Conservation (phyloP, 2,888 invertebrate genomes). For the Clostera curtula region DNA sequence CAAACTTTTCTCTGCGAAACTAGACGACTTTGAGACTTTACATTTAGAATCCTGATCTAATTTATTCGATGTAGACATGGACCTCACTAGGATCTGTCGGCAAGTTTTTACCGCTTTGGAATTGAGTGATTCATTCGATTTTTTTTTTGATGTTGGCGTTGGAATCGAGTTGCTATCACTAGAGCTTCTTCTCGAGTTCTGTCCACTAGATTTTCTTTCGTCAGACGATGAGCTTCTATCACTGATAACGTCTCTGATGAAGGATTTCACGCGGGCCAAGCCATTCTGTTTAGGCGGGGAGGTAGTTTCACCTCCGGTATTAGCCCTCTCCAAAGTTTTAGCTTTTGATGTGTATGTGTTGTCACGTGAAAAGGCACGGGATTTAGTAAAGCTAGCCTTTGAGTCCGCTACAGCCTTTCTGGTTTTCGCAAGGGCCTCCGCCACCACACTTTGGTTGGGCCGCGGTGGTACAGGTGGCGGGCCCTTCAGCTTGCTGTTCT, state of each 20-base stretch:
- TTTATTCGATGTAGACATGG: slow-evolving; percentile 68
- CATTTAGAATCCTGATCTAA: slow-evolving; percentile 63
- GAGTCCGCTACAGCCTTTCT: slow-evolving; percentile 71
- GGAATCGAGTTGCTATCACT: slow-evolving; percentile 62
- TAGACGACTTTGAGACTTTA: slow-evolving; percentile 63
- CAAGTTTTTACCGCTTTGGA: slow-evolving; percentile 68
- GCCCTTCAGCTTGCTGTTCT: slow-evolving; percentile 69
- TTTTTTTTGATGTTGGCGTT: slow-evolving; percentile 45
- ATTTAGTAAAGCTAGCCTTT: slow-evolving; percentile 57
- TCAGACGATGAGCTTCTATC: slow-evolving; percentile 68
- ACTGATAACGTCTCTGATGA: slow-evolving; percentile 70
- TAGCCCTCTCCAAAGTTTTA: slow-evolving; percentile 58
- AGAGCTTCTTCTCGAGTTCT: slow-evolving; percentile 62
- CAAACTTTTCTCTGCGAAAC: slow-evolving; percentile 74
- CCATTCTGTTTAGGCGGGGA: slow-evolving; percentile 67
- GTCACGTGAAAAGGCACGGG: slow-evolving; percentile 51
- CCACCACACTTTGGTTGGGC: slow-evolving; percentile 82
- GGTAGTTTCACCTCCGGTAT: slow-evolving; percentile 40
- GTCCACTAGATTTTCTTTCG: slow-evolving; percentile 60
- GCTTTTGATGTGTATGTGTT: slow-evolving; percentile 41
- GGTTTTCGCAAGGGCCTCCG: slow-evolving; percentile 82
- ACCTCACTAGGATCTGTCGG: slow-evolving; percentile 67
- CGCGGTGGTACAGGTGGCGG: slow-evolving; percentile 89
- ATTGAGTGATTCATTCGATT: slow-evolving; percentile 62
- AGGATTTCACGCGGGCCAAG: slow-evolving; percentile 67